Conservation (phyloP, 1,140 invertebrate genomes). For the Drosophila miranda region DNA sequence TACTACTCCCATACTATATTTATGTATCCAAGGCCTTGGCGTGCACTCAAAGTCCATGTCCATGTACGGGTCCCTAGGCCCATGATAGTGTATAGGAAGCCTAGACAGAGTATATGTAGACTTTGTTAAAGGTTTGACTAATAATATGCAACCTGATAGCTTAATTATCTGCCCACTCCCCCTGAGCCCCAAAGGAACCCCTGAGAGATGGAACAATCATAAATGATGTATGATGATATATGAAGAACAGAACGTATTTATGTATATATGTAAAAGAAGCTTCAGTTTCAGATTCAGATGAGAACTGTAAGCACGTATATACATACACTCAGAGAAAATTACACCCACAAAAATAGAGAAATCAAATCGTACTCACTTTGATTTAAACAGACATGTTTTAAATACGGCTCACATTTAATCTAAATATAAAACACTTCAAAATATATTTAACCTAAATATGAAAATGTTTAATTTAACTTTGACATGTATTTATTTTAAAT, state of each 20-base stretch:
- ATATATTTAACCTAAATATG: too few relatives aligned
- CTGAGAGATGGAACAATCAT: constrained; percentile 11
- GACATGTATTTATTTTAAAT: too few relatives aligned
- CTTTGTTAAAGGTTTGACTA: constrained; percentile 66
- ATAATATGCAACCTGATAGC: constrained; percentile 59
- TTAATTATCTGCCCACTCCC: constrained; percentile 41
- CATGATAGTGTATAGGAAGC: constrained; percentile 45
- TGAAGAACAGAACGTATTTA: constrained; percentile 23
- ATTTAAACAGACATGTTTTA: too few relatives aligned
- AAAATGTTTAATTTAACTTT: too few relatives aligned
- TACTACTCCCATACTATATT: not conserved
- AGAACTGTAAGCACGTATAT: too few relatives aligned
- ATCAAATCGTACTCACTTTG: too few relatives aligned
- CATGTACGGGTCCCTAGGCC: constrained; percentile 9
- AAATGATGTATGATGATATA: constrained; percentile 31
- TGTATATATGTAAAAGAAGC: constrained; percentile 21
- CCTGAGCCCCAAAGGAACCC: constrained; percentile 10
- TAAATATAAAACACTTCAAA: too few relatives aligned
- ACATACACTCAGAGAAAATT: too few relatives aligned
- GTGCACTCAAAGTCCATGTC: constrained; percentile 15
- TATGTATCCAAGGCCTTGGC: too few relatives aligned
- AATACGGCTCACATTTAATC: too few relatives aligned
- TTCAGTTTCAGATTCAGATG: too few relatives aligned
- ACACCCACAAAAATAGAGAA: too few relatives aligned
- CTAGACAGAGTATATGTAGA: constrained; percentile 22